phyloP scores from a whole-genome alignment of 2,888 invertebrate genomes.

The Macrophya annulata region DNA sequence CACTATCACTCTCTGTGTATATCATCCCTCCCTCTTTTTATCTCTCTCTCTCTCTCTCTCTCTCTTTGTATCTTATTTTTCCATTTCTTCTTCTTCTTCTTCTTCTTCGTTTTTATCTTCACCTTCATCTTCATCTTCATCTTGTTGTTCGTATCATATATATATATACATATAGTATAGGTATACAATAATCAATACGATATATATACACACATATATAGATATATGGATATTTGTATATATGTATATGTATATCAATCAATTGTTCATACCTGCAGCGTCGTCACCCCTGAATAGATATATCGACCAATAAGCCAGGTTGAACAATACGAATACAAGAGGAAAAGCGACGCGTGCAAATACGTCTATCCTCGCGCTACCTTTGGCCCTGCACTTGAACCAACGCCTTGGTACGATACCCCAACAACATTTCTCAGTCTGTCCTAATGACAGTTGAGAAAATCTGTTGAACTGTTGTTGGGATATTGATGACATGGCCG shows the following conservation, averaged over 20 bases:
- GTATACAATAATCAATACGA: no score
- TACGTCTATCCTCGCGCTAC: constrained; percentile 90
- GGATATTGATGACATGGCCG: constrained; percentile 56
- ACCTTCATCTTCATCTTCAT: not conserved
- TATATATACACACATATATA: no score
- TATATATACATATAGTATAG: no score
- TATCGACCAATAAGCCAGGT: constrained; percentile 94
- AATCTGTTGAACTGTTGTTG: constrained; percentile 55
- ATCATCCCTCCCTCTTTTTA: no score
- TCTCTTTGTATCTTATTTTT: no score
- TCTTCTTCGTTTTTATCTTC: not conserved
- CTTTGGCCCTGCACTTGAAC: constrained; percentile 73
- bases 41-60: not conserved
- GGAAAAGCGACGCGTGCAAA: constrained; percentile 96
- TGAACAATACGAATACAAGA: constrained; percentile 94
- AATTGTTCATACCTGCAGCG: constrained; percentile 46
- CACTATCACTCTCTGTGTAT: not conserved
- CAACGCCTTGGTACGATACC: constrained; percentile 70
- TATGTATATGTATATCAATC: not conserved
- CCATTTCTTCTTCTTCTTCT: not conserved
- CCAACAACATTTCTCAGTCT: constrained; percentile 69
- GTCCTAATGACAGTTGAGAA: constrained; percentile 55
- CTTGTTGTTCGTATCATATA: no score
- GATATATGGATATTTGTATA: not conserved
- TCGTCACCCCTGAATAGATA: constrained; percentile 88